Base-by-base conservation (phyloP, 2,113 vertebrate species). In the Aegypius monachus region DNA sequence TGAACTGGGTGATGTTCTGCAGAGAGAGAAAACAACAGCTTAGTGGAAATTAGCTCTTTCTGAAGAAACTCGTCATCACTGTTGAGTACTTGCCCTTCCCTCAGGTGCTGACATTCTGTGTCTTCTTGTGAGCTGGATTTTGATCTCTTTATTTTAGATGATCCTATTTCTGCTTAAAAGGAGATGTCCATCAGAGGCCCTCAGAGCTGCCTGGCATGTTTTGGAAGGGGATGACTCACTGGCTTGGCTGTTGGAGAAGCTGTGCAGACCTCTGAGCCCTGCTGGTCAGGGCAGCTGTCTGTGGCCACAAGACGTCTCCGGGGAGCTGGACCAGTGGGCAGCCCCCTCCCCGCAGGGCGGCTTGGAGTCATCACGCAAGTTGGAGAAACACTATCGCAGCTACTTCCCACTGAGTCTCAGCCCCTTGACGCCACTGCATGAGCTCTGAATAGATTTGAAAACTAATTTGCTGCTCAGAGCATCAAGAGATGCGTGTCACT, bases 391-490 rank as follows among this genome's bases (percentile, higher is more conserved):
- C 94, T 62, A 36, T 45, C 2, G 1, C 81, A 78, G 82, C 95
- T 3, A 4, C 86, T 93, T 85, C 80, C 86, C 73, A 78, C 75
- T 1, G 8, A 81, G 48, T 43, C 47, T 78, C 36, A 78, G 43
- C 86, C 80, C 89, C 52, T 77, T 26, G 21, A n/a, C 2, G 5
- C 62, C 45, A 19, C 58, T 94, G 61, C 7, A 6, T 50, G 93
- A 92, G 87, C 70, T 71, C 94, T 95, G 89, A 73, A 42, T 95
- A 78, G 71, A 93, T 90, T 92, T 97, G 89, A 95, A 97, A 96
- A 95, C 93, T 93, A 88, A 96, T 97, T 95, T 98, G 85, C 92
- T 97, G 97, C 91, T 90, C 83, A 83, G 89, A 94, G 83, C 91
- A 88, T 93, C 86, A 80, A 29, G 81, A 92, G 70, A 81, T 81